Base-by-base conservation (phyloP, 1,140 invertebrate species). In the Drosophila pandora region DNA sequence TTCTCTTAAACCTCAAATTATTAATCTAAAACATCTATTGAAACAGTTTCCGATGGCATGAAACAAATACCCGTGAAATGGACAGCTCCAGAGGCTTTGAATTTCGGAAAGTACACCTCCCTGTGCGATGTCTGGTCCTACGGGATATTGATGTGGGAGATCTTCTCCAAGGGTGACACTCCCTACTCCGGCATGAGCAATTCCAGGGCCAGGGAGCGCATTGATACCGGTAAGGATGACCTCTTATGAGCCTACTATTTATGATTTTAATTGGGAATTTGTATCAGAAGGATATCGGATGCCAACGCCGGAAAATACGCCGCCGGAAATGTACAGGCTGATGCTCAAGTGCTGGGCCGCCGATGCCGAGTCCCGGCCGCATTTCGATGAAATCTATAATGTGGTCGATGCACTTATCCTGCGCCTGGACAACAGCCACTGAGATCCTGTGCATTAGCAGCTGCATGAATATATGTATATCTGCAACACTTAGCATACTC, bases 61-160 rank as follows among this genome's bases (percentile, higher is more conserved):
- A 99, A 99, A 92, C 98, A 99, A 93, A 99, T 99, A 90, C 98
- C 98, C 0, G 98, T 99, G 48, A 99, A 99, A 92, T 99, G 98
- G 98, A 99, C 98, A 1, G 97, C 98, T 2, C 98, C 98, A 2
- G 98, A 99, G 93, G 98, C 98, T 22, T 93, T 99, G 12, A 98
- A 99, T 93, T 99, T 97, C 93, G 98, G 97, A 96, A 93, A 93
- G 88, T 99, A 99, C 91, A 99, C 98, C n/a, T 97, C 97, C 0
- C 92, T 99, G 2, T 99, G 97, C 92, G 98, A 99, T 93, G 97
- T 99, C n/a, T 99, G 98, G 98, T 98, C 97, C 88, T 99, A 97
- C 92, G 98, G 98, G 17, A 96, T 99, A 65, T 93, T 99, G 39
- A 96, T 97, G 93, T 99, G 98, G 98, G 98, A 99, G 93, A 97